Evolutionary conservation across 1,140 invertebrate species (phyloP), one percentile per base, ranked within the genome.

Genomic region (Papilio dardanus): DNA sequence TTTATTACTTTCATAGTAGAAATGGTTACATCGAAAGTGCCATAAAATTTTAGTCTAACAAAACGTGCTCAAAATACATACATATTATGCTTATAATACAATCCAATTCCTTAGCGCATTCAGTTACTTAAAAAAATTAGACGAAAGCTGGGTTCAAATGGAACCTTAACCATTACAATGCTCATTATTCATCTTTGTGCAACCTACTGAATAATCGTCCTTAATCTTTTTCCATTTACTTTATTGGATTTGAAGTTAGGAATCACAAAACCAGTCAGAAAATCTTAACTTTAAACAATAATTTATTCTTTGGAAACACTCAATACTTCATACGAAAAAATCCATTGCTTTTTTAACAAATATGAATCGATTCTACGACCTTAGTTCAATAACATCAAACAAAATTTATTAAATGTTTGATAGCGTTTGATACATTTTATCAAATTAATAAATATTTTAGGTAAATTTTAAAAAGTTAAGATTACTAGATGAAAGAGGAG

Each of bases 91-190:
- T 24, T 69, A 42, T 30, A 21, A 69, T 69, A 69, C 37, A 40
- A 69, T 69, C 37, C 67, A 69, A 69, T 69, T 69, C 67, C 67
- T 69, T 69, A 69, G 31, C 2, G 24, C 54, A 30, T 62, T 62
- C 30, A n/a, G n/a, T n/a, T n/a, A n/a, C n/a, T n/a, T n/a, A n/a
- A n/a, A n/a, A n/a, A n/a, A n/a, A n/a, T n/a, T n/a, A n/a, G n/a
- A n/a, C n/a, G n/a, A n/a, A n/a, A n/a, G n/a, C n/a, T n/a, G n/a
- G n/a, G n/a, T n/a, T n/a, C n/a, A n/a, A n/a, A n/a, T n/a, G n/a
- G n/a, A n/a, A 40, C 14, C 8, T 35, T 35, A 35, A 35, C 33
- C 33, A 35, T 35, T 8, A 35, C 33, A 35, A 35, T 35, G 33
- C 33, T 5, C 35, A 10, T 37, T 37, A 14, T 37, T 37, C 10